Evolutionary conservation across 1,140 invertebrate genomes (phyloP), one percentile per base, ranked within the genome.

Genomic region (Formica selysi): DNA sequence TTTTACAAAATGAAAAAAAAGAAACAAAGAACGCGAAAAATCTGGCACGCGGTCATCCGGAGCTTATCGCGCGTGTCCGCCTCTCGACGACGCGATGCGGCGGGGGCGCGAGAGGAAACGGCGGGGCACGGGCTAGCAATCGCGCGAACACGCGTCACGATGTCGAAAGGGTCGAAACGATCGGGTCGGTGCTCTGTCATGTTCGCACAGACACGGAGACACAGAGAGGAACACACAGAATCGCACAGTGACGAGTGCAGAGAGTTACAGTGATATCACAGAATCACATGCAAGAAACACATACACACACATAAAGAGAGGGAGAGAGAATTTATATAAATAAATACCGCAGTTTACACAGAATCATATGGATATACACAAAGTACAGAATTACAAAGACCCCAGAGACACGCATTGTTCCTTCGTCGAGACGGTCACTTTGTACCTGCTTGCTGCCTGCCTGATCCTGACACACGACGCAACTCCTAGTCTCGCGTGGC

Each of bases 161-260:
- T 92, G 91, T 92, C 91, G 91, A 92, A 92, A 91, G 76, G 87
- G 90, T 91, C 90, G 90, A 91, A 91, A 91, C 90, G 89, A 91
- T 91, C 90, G 87, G 89, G 73, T 89, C 85, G 89, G 79, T 90
- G 89, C 83, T 10, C 86, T 78, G 87, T 87, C 87, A 85, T 65
- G 38, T 85, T 90, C 62, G 80, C 41, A 57, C 68, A 64, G 38
- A 74, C 36, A 85, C 80, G n/a, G 13, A 44, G 8, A 62, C 13
- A 70, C 36, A 70, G 26, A 16, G 19, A 48, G 32, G 51, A 13
- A 68, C 48, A 41, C 32, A 51, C 22, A 57, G 3, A 0, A 6
- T 38, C 71, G 36, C 48, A 11, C 19, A 38, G 8, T 3, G 32
- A 41, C 29, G 48, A 29, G 26, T 51, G 41, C 59, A 26, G 11